Conservation (phyloP, 2,113 vertebrate species). For the Corydoras maculifer region DNA sequence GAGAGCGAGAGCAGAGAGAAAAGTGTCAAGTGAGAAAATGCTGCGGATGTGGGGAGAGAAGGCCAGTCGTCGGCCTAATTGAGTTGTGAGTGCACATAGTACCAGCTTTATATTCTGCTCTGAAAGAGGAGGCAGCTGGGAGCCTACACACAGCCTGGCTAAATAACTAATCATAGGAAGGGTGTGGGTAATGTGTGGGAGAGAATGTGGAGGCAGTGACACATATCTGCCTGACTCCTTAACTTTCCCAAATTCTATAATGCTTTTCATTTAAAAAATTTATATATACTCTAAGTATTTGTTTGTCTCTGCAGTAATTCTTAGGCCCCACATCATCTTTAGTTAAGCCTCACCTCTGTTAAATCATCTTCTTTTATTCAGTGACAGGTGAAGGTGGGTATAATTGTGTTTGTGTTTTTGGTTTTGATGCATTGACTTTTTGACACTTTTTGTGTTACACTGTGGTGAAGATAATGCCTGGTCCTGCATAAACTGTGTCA, state of each 20-base stretch:
- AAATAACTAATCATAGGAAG: conserved; percentile 28
- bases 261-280: no score
- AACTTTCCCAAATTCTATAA: conserved; percentile 15
- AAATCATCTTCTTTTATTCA: no score
- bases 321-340: no score
- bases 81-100: conserved; percentile 42
- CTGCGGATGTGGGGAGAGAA: conserved; percentile 30
- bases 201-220: conserved; percentile 13
- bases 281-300: no score
- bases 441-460: no score
- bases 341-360: no score
- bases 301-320: no score
- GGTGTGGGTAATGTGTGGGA: neutral
- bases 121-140: conserved; percentile 46
- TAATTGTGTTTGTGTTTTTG: neutral
- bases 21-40: neutral
- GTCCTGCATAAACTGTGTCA: no score
- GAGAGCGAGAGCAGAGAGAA: neutral
- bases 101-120: conserved; percentile 38
- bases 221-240: conserved; percentile 13
- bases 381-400: conserved; percentile 24
- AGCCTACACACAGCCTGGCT: conserved; percentile 28
- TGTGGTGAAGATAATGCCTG: no score
- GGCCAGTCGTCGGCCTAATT: conserved; percentile 37
- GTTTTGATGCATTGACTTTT: neutral